These are phyloP conservation scores for Heloderma charlesbogerti DNA, from an alignment of 2,113 vertebrate genomes.

Conservation along the genomic window DNA sequence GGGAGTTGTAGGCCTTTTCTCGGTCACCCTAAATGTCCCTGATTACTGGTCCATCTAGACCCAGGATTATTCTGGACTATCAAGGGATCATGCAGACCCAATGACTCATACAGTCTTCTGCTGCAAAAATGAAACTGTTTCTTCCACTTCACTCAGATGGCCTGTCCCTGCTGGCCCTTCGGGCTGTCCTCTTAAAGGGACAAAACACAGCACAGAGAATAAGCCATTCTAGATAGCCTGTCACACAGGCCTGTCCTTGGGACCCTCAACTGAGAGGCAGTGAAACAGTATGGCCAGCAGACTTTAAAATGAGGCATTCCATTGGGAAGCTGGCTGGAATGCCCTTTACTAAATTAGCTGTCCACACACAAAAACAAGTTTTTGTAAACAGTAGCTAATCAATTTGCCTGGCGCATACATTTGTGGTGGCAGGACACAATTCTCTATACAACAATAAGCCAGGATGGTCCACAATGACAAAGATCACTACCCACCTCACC, in stretches of 20 bases:
- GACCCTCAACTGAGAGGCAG: background rate
- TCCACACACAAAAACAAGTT: background rate
- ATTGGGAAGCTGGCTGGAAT: background rate
- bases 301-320: too few relatives aligned
- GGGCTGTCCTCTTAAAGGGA: background rate
- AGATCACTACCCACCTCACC: too few relatives aligned
- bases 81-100: background rate
- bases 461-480: background rate
- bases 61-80: background rate
- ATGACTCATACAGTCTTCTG: background rate
- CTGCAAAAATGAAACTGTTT: background rate
- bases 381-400: background rate
- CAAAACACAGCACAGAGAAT: background rate
- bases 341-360: background rate
- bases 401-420: background rate
- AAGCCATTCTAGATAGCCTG: background rate
- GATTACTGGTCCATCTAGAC: background rate
- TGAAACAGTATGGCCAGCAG: background rate
- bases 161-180: background rate
- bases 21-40: too few relatives aligned
- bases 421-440: background rate
- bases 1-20: too few relatives aligned
- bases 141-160: background rate
- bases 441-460: background rate
- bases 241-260: background rate